A percentile compares a stretch with the other conserved stretches of the same genome.
Evolutionary conservation across 2,113 vertebrate species (phyloP).

Genomic region (Marmota flaviventris): DNA sequence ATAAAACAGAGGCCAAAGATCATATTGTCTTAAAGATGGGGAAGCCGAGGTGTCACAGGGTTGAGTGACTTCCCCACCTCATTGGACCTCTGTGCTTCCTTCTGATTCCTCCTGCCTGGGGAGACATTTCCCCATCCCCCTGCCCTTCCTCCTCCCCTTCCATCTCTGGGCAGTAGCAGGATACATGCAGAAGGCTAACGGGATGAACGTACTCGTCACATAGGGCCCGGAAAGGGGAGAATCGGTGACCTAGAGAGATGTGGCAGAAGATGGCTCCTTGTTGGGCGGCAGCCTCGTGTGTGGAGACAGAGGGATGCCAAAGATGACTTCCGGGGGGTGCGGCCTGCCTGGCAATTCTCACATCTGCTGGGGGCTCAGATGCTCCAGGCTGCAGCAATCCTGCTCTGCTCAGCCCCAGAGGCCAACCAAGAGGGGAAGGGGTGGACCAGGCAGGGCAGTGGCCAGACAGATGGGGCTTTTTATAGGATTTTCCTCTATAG

Average conservation of each 20-base stretch:
- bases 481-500: slow-evolving; percentile 23
- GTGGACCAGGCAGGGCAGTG: not conserved
- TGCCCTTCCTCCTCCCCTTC: not conserved
- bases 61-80: not conserved
- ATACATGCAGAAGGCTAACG: not conserved
- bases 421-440: not conserved
- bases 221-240: not conserved
- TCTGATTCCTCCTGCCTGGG: not conserved
- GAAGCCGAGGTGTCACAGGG: not conserved
- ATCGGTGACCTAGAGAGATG: not conserved
- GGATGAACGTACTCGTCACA: not conserved
- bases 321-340: not conserved
- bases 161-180: not conserved
- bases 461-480: slow-evolving; percentile 45
- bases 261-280: not conserved
- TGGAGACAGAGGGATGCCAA: not conserved
- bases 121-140: not conserved
- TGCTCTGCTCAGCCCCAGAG: not conserved
- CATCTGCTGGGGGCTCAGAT: not conserved
- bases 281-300: not conserved
- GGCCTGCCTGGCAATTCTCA: not conserved
- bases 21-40: not conserved
- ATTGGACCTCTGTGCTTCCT: not conserved
- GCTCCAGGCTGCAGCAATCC: not conserved
- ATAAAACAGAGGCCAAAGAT: not conserved